phyloP scores from a whole-genome alignment of 23 tunicate species.

The Halocynthia roretzi region DNA sequence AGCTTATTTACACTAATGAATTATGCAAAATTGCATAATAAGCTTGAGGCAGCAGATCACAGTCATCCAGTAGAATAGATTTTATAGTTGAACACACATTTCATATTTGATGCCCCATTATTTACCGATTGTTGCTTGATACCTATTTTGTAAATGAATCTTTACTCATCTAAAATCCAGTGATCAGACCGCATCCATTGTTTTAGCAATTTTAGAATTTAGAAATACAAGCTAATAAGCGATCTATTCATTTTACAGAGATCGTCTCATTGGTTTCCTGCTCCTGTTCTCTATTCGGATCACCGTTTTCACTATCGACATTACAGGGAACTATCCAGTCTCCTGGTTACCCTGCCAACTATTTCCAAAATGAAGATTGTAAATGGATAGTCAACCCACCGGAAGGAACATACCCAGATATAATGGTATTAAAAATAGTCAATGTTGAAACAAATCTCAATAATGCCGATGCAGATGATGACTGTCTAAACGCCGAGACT shows the following conservation, averaged over 20 bases:
- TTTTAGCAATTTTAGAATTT: no score
- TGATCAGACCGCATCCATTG: no score
- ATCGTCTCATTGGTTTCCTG: not conserved
- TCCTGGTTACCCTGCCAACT: slow-evolving; percentile 16
- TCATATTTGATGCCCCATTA: no score
- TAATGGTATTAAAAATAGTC: not conserved
- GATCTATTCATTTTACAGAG: not conserved
- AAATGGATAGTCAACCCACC: slow-evolving; percentile 22
- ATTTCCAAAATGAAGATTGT: slow-evolving; percentile 6
- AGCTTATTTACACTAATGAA: no score
- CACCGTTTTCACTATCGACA: not conserved
- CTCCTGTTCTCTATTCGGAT: not conserved
- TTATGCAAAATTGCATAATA: no score
- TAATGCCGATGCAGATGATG: not conserved
- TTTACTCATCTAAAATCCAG: no score
- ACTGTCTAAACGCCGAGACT: not conserved
- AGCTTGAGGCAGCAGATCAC: no score
- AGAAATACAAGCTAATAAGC: no score
- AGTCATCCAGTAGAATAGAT: no score
- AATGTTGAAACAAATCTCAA: slow-evolving; percentile 2
- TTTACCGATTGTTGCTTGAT: no score
- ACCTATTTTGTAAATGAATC: no score
- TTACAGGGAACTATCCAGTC: slow-evolving; percentile 7
- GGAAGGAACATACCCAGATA: not conserved
- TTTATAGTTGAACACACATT: no score